Conservation (phyloP, 2,113 vertebrate genomes). For the Sciurus niger region DNA sequence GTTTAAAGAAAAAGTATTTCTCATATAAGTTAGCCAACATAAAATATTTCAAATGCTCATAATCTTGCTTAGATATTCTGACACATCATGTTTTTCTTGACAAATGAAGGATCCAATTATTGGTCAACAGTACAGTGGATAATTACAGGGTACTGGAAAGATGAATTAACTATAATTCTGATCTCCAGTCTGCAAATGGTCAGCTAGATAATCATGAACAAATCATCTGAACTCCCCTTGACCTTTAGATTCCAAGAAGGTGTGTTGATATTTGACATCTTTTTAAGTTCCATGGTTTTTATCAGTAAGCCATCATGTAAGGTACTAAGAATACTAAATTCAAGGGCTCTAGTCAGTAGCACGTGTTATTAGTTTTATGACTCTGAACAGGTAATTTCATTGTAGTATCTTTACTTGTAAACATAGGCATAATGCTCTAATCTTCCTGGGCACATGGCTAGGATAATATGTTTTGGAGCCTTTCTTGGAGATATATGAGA, state of each 20-base stretch:
- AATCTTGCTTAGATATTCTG: neutral
- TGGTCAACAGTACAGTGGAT: neutral
- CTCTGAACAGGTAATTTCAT: neutral
- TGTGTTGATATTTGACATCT: neutral
- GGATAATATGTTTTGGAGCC: neutral
- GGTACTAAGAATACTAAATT: neutral
- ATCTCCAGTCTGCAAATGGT: neutral
- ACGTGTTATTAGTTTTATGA: constrained; percentile 17
- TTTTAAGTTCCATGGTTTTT: neutral
- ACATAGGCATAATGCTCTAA: neutral
- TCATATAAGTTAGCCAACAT: constrained; percentile 2
- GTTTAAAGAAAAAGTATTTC: constrained; percentile 52
- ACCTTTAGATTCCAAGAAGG: neutral
- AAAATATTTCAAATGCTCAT: constrained; percentile 12
- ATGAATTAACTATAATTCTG: neutral
- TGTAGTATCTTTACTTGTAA: neutral
- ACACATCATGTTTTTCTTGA: constrained; percentile 6
- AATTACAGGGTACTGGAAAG: neutral
- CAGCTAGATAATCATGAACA: neutral
- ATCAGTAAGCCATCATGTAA: neutral
- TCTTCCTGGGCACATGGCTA: neutral
- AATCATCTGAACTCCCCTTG: neutral
- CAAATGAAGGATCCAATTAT: constrained; percentile 4
- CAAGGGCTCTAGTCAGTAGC: neutral
- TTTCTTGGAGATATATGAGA: neutral